Conservation (phyloP, 2,888 invertebrate species). For the Noctua janthe region DNA sequence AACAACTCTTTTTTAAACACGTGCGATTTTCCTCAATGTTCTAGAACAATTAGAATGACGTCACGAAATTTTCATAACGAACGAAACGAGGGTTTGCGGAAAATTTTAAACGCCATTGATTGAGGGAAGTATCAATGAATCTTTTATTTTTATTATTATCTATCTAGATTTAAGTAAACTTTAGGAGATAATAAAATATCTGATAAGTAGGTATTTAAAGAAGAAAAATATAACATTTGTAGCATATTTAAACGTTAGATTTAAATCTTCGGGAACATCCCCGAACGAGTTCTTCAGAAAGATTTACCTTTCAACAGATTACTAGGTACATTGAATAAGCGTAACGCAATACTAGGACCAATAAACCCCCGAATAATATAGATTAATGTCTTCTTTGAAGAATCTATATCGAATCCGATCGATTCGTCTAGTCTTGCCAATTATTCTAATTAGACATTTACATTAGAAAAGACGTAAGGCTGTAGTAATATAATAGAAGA, state of each 20-base stretch:
- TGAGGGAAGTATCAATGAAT: neutral
- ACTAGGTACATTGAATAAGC: neutral
- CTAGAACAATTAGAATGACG: constrained; percentile 27
- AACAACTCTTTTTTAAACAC: constrained; percentile 25
- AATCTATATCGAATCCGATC: constrained; percentile 11
- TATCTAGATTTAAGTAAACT: neutral
- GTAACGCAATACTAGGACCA: neutral
- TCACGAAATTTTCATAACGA: constrained; percentile 6
- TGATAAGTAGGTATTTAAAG: neutral
- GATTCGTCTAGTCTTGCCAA: constrained; percentile 34
- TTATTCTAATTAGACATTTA: constrained; percentile 16
- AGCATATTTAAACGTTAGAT: neutral
- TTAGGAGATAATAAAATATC: neutral
- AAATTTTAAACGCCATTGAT: neutral
- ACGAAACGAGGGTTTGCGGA: neutral
- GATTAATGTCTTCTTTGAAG: neutral
- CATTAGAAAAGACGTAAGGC: neutral
- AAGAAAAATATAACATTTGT: neutral
- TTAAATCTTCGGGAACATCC: neutral
- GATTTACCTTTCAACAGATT: neutral
- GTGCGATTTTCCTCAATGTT: constrained; percentile 31
- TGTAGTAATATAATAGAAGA: neutral
- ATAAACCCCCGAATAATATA: neutral
- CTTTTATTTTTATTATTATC: neutral
- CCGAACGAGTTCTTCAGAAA: neutral